Base-by-base conservation (phyloP, 2,113 vertebrate genomes). In the Alethe diademata region DNA sequence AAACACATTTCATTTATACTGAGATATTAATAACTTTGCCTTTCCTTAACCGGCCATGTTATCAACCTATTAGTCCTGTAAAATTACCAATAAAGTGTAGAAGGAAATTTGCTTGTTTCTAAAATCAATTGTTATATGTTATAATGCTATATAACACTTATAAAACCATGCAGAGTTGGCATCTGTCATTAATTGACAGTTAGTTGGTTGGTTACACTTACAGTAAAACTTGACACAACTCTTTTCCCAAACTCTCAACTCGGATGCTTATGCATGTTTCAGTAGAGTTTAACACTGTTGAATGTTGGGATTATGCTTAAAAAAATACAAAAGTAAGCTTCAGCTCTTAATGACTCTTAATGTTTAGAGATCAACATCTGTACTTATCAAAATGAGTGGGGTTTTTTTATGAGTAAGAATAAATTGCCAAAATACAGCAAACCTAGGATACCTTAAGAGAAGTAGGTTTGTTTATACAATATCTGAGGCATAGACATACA, bases 381-480 rank as follows among this genome's bases (percentile, higher is more conserved):
- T 45, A 58, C 4, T 62, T 17, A 78, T 57, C 18, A 74, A 74
- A 84, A 56, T 0, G 0, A n/a, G 5, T 6, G 4, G 2, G 2
- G 0, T 17, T 80, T 73, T 47, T 57, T 29, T 38, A 42, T 38
- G 2, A 72, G 40, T 47, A 75, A 53, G 23, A 82, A 58, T 54
- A 56, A 43, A 62, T 23, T 40, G 12, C 3, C 26, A 93, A 90
- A 78, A 51, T 38, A 69, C 11, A 60, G 11, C 9, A 53, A 76
- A 33, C 9, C 22, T 67, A 43, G 20, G 14, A 65, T 60, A 36
- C 8, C 5, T 78, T 14, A 33, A 25, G 67, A 78, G 15, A 82
- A 38, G 13, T 35, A 56, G 8, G 20, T 70, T 85, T 78, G 9
- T 62, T 84, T 89, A 56, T 47, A 64, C 20, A 42, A 14, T 54